These are phyloP conservation scores for Sebastolobus altivelis DNA, from an alignment of 2,797 vertebrate genomes.

Conservation along the genomic window DNA sequence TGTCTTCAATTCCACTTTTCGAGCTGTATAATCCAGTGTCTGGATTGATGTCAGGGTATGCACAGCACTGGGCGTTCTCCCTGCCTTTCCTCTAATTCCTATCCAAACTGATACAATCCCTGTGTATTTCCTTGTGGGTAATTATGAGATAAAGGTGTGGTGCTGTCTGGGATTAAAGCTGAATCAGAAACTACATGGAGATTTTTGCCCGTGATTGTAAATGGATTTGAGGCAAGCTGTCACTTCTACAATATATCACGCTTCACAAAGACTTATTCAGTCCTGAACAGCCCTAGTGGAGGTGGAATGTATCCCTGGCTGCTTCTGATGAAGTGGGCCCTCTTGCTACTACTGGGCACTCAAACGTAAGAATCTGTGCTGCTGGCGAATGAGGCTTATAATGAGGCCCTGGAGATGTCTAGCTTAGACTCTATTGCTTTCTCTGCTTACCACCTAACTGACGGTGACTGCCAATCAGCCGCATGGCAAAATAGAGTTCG, in stretches of 20 bases:
- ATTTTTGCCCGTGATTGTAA: conserved; percentile 72
- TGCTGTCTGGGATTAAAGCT: conserved; percentile 63
- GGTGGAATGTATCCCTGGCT: conserved; percentile 57
- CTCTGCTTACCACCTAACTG: conserved; percentile 55
- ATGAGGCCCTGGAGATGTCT: conserved; percentile 70
- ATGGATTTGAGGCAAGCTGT: conserved; percentile 68
- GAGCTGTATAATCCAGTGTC: conserved; percentile 52
- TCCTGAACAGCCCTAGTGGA: conserved; percentile 33
- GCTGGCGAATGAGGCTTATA: conserved; percentile 58
- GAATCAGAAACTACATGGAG: conserved; percentile 60
- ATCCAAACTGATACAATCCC: conserved; percentile 64
- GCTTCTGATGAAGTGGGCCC: conserved; percentile 65
- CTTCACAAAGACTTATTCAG: conserved; percentile 62
- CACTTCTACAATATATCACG: conserved; percentile 48
- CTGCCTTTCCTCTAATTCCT: conserved; percentile 51
- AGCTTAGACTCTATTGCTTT: conserved; percentile 39
- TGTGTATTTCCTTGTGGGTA: conserved; percentile 67
- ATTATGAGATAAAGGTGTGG: conserved; percentile 74
- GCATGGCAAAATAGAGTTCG: conserved; percentile 31
- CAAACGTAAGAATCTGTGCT: conserved; percentile 63
- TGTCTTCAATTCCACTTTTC: conserved; percentile 36
- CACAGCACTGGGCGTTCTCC: conserved; percentile 48
- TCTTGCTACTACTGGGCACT: conserved; percentile 60
- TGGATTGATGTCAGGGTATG: conserved; percentile 52
- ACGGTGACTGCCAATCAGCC: conserved; percentile 62